Base-by-base conservation (phyloP, 2,888 invertebrate genomes). In the Heteromurus nitidus region DNA sequence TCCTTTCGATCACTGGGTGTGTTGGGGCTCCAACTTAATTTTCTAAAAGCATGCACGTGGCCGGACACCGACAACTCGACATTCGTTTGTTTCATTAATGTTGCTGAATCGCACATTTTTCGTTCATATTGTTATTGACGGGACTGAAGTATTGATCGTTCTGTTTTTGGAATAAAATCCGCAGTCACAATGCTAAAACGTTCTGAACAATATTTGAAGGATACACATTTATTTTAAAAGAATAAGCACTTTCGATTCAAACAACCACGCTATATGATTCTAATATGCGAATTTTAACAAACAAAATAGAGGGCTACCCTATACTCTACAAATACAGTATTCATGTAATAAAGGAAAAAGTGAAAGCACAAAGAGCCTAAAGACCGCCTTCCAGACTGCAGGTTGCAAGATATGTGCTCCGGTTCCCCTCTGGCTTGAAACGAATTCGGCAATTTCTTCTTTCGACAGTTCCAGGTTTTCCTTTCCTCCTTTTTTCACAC, bases 231-330 rank as follows among this genome's bases (percentile, higher is more conserved):
- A 72, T 72, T 79, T 79, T 79, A 79, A 79, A 79, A 79, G 79
- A 79, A 79, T 79, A 79, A 70, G 70, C 79, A 72, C 72, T 72
- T 79, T 79, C 70, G 70, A 64, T 77, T n/a, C 50, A 70, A 60
- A 72, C 44, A 58, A 28, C 55, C 9, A 30, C 44, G 18, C 1
- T 42, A 65, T 22, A 24, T 55, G n/a, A 11, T 11, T 55, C 24
- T 22, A 65, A 22, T 24, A 16, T 1, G 36, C 24, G 3, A 22
- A 65, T 26, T 22, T 18, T 5, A 68, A 68, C 47, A 68, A 65
- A 65, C 36, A 26, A n/a, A 36, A 18, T n/a, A n/a, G n/a, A n/a
- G n/a, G 30, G 31, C 62, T 20, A 36, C 36, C 22, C 13, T 65
- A 11, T 58, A 1, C 26, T 67, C 50, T 18, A 13, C 36, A 9